Evolutionary conservation across 2,113 vertebrate species (phyloP), one percentile per base, ranked within the genome.

Genomic region (Gasterosteus aculeatus): DNA sequence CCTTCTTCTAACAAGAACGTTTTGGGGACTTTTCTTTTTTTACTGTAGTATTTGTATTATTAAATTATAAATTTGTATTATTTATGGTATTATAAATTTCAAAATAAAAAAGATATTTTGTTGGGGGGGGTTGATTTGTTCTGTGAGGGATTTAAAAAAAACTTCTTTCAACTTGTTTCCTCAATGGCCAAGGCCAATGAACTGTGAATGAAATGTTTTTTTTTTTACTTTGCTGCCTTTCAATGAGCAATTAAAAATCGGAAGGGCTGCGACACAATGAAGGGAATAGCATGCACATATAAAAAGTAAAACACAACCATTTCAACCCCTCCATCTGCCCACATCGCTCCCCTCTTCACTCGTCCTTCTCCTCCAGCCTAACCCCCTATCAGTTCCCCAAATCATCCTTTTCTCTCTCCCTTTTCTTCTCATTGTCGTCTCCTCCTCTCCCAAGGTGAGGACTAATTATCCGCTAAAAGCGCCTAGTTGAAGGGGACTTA

Each of bases 381-480:
- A 31, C 49, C 60, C 26, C 6, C 61, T 51, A 81, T 81, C 41
- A 10, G 82, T 75, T 68, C 49, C 38, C 35, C 64, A 88, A 84
- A 84, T 71, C 81, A 22, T 11, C 51, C 38, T 12, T 33, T 75
- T 73, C 76, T 47, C 11, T 56, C 44, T 39, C 39, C 44, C 75
- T 59, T 66, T 72, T 16, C 59, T 49, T 44, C 66, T 72, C 70
- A 56, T 83, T 77, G 77, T 75, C 35, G 31, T 62, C 46, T 65
- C 69, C 65, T 78, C 68, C 71, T 79, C 54, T 75, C 75, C 78
- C 84, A 84, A 90, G 89, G 84, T 88, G 79, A 86, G 72, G 72
- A 47, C 88, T 93, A 92, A 91, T 91, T 91, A 89, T 88, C 78
- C 41, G 12, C 81, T 81, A 77, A 87, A 88, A 87, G 72, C 82